phyloP scores from a whole-genome alignment of 2,797 vertebrate species.

The Potorous gilbertii region DNA sequence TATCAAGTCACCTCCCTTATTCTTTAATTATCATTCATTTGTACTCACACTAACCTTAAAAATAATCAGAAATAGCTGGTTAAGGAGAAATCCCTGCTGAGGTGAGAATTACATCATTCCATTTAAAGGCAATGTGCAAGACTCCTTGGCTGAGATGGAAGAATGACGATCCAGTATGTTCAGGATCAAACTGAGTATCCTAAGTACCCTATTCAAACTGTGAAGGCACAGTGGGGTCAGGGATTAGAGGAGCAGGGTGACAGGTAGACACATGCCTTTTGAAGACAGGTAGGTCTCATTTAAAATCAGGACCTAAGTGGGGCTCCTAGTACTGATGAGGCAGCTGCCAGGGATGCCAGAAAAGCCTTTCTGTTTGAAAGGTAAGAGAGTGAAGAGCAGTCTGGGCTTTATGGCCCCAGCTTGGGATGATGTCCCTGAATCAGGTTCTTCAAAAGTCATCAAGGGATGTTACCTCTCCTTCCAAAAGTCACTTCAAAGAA shows the following conservation, averaged over 20 bases:
- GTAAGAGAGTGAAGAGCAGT: conserved; percentile 19
- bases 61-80: background rate
- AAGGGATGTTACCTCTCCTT: background rate
- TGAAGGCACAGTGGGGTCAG: background rate
- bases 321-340: background rate
- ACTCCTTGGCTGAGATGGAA: background rate
- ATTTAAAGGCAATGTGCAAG: background rate
- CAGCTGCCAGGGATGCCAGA: background rate
- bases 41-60: background rate
- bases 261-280: background rate
- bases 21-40: background rate
- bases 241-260: background rate
- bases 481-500: conserved; percentile 36
- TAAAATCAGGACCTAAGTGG: background rate
- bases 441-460: conserved; percentile 34
- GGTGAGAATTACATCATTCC: background rate
- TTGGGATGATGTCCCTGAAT: conserved; percentile 1
- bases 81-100: background rate
- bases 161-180: background rate
- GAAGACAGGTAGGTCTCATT: background rate
- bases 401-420: conserved; percentile 31
- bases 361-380: background rate
- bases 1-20: background rate
- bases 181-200: background rate
- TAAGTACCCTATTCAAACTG: background rate